phyloP scores from a whole-genome alignment of 2,888 invertebrate genomes.

The Euzophera pinguis region DNA sequence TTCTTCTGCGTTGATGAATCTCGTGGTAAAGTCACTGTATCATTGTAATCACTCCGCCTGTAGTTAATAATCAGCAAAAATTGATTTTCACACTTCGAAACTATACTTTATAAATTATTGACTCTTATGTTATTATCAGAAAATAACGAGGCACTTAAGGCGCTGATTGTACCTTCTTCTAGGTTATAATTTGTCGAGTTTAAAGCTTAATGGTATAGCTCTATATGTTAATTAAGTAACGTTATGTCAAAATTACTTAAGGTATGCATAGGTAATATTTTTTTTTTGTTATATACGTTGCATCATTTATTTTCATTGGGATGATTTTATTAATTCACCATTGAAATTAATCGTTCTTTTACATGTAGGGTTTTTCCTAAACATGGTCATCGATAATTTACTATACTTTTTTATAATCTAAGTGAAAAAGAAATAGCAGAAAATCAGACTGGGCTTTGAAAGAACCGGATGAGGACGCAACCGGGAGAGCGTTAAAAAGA shows the following conservation, averaged over 20 bases:
- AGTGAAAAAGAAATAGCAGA: no score
- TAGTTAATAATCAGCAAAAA: conserved; percentile 1
- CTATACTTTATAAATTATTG: conserved; percentile 15
- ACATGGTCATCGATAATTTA: no score
- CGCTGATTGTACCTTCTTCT: conserved; percentile 27
- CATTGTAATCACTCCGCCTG: not conserved
- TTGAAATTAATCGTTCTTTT: no score
- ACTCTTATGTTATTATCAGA: conserved; percentile 30
- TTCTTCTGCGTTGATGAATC: no score
- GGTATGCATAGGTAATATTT: conserved; percentile 1
- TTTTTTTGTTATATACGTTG: not conserved
- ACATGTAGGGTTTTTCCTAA: no score
- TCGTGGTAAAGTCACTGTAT: no score
- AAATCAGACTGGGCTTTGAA: no score
- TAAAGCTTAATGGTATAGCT: conserved; percentile 41
- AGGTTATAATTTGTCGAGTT: conserved; percentile 38
- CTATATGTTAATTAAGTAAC: conserved; percentile 45
- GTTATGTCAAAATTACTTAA: conserved; percentile 39
- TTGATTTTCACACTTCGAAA: conserved; percentile 13
- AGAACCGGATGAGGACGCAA: no score
- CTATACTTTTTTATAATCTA: no score
- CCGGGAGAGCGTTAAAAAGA: no score
- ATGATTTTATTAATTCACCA: no score
- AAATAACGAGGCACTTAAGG: conserved; percentile 29
- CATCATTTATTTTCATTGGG: no score